phyloP scores from a whole-genome alignment of 1,140 invertebrate species.

The Leptopilina clavipes region DNA sequence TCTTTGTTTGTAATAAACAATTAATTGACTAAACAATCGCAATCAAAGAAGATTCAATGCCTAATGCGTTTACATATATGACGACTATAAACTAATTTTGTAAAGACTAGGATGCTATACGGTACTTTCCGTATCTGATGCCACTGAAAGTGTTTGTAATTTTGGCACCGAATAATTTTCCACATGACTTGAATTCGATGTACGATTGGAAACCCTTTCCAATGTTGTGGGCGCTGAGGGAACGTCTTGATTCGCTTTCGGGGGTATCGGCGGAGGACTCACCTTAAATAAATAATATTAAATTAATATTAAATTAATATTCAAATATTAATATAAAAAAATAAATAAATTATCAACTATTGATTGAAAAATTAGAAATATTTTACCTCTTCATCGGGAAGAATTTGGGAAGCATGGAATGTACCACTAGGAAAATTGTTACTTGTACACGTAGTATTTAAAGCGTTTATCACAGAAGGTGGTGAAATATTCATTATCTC shows the following conservation, averaged over 20 bases:
- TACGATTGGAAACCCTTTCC: constrained; percentile 63
- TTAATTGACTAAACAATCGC: constrained; percentile 42
- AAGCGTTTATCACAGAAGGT: constrained; percentile 68
- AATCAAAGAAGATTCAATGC: constrained; percentile 41
- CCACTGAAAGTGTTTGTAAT: constrained; percentile 71
- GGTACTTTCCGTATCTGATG: constrained; percentile 69
- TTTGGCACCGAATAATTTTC: constrained; percentile 78
- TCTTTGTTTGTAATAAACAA: neutral
- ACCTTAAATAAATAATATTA: constrained; percentile 55
- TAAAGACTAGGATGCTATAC: constrained; percentile 69
- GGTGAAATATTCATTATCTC: constrained; percentile 74
- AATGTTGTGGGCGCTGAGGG: constrained; percentile 70
- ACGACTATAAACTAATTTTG: constrained; percentile 48
- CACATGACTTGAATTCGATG: constrained; percentile 60
- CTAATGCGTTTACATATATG: constrained; percentile 40
- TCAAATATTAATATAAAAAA: too few species aligned
- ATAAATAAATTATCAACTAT: too few species aligned
- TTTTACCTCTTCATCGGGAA: constrained; percentile 68
- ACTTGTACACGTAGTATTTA: constrained; percentile 66
- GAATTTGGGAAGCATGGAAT: constrained; percentile 71
- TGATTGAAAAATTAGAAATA: too few species aligned
- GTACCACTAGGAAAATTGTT: constrained; percentile 62
- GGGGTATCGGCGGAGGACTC: constrained; percentile 77
- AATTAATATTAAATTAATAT: too few species aligned
- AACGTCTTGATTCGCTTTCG: constrained; percentile 73